Conservation (phyloP, 2,888 invertebrate species). For the Synanthedon tipuliformis region DNA sequence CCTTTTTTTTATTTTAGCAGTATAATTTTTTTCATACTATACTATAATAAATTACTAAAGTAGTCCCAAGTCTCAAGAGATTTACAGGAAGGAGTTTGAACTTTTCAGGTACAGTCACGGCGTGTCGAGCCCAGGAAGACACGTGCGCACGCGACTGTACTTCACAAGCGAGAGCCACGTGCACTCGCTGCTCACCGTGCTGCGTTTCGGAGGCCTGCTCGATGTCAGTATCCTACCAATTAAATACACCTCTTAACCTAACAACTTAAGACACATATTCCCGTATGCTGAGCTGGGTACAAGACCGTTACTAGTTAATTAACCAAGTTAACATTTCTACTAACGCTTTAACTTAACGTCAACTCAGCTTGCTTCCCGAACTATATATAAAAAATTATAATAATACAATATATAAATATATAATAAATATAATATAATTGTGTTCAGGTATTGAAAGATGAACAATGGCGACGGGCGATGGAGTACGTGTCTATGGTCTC, state of each 20-base stretch:
- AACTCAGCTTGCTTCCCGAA: too few relatives aligned
- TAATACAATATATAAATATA: not conserved
- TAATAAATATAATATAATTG: not conserved
- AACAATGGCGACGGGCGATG: constrained; percentile 99
- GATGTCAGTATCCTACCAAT: constrained; percentile 72
- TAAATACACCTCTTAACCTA: too few relatives aligned
- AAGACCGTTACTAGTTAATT: too few relatives aligned
- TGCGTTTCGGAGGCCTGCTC: constrained; percentile 91
- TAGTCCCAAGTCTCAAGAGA: not conserved
- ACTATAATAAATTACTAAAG: too few relatives aligned
- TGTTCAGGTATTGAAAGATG: constrained; percentile 81
- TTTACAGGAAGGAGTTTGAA: not conserved
- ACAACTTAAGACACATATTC: too few relatives aligned
- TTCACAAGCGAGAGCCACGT: constrained; percentile 99
- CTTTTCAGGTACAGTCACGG: constrained; percentile 90
- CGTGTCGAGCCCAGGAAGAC: constrained; percentile 96
- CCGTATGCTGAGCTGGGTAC: too few relatives aligned
- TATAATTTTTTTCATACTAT: too few relatives aligned
- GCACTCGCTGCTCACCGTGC: constrained; percentile 95
- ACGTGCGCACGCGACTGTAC: constrained; percentile 98
- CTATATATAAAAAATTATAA: too few relatives aligned
- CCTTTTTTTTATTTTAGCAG: too few relatives aligned
- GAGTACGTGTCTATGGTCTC: constrained; percentile 98
- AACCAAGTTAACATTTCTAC: too few relatives aligned
- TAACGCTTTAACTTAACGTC: too few relatives aligned